Evolutionary conservation across 2,113 vertebrate genomes (phyloP), one percentile per base, ranked within the genome.

Genomic region (Pseudorhombus dupliciocellatus): DNA sequence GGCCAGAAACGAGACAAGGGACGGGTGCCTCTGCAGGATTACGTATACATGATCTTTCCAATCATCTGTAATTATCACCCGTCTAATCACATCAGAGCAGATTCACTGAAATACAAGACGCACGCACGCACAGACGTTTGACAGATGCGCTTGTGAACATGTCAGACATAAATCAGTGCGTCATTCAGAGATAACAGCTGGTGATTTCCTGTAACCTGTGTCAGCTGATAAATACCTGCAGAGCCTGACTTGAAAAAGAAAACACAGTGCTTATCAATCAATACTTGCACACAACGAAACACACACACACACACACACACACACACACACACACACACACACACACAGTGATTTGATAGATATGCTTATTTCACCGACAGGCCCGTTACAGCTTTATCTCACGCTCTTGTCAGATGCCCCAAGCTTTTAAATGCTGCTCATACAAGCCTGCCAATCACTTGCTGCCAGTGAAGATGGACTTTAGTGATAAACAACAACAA

Each of bases 401-500:
- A 52, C 37, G 12, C 60, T 55, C 30, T 34, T 77, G 75, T 85
- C 75, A 86, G 11, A 5, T 24, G 57, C 64, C 22, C 31, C 0
- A 4, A 72, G 75, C 72, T 24, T 80, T 67, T 46, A 78, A 78
- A 87, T 54, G 83, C 58, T 65, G 55, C 70, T 21, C 24, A 64
- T 10, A 31, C 44, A 48, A 24, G 67, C 37, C 73, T 71, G 82
- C 75, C 87, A 66, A 25, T 84, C 80, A 77, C 52, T 72, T 1
- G 15, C 55, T 52, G 67, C 16, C 70, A 66, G 44, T 59, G 34
- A n/a, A 83, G 83, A 88, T 89, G 20, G 54, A 72, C 69, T 71
- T 25, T 26, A 2, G 21, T 31, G 75, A 84, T 86, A 82, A 54
- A 58, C 30, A 31, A 34, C 50, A 61, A 42, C 25, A 59, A 31